A percentile compares a stretch with the other conserved stretches of the same genome.
phyloP scores from a whole-genome alignment of 1,140 invertebrate species.

The Scaptomyza graminum region DNA sequence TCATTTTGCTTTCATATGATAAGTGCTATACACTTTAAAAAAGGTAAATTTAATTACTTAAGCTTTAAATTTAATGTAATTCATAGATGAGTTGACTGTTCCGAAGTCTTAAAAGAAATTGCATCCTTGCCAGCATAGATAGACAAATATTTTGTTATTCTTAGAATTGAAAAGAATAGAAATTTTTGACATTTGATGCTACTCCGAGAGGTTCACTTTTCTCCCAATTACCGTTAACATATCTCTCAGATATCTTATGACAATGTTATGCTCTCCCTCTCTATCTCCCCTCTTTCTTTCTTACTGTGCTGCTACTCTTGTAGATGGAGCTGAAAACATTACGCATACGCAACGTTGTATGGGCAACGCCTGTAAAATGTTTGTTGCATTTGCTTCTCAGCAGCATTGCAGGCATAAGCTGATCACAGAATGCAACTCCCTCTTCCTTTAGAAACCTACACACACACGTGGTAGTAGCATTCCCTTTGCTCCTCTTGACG shows the following conservation, averaged over 20 bases:
- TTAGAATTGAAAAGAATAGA: conserved; percentile 42
- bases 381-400: conserved; percentile 50
- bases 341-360: conserved; percentile 62
- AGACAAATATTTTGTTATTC: conserved; percentile 61
- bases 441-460: conserved; percentile 9
- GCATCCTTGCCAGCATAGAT: conserved; percentile 6
- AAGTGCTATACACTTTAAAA: conserved; percentile 15
- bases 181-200: conserved; percentile 18
- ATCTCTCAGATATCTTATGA: conserved; percentile 9
- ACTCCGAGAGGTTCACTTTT: too few species aligned
- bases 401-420: conserved; percentile 30
- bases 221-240: too few species aligned
- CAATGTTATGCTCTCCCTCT: not conserved
- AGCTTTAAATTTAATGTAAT: too few species aligned
- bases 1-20: conserved; percentile 11
- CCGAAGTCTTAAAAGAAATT: not conserved
- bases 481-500: conserved; percentile 19
- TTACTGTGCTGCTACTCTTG: conserved; percentile 22
- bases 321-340: conserved; percentile 55
- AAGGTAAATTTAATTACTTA: not conserved
- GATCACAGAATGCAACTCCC: conserved; percentile 15
- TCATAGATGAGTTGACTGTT: not conserved
- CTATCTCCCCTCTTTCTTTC: conserved; percentile 8
- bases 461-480: conserved; percentile 10
- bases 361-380: conserved; percentile 24